Conservation (phyloP, 2,113 vertebrate species). For the Cariama cristata region DNA sequence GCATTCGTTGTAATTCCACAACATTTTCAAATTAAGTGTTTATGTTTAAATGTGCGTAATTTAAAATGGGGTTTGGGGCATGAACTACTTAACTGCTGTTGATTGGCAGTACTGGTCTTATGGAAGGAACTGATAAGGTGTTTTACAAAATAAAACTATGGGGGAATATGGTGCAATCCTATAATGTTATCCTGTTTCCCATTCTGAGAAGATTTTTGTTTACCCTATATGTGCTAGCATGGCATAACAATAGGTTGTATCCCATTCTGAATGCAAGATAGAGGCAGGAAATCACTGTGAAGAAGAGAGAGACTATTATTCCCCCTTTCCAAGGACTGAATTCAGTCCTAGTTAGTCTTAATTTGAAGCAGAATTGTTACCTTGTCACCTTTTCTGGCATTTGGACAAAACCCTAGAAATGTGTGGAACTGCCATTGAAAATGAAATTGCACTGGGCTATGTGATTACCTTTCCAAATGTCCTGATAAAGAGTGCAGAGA, state of each 20-base stretch:
- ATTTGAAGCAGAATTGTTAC: conserved; percentile 22
- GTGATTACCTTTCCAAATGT: conserved; percentile 18
- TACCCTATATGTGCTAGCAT: rapidly evolving
- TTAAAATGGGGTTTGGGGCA: background rate
- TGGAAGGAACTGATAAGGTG: background rate
- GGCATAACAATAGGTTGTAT: background rate
- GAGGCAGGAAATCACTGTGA: background rate
- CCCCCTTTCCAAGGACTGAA: background rate
- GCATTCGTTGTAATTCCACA: background rate
- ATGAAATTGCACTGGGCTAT: background rate
- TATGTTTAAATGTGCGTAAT: background rate
- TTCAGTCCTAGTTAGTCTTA: conserved; percentile 3
- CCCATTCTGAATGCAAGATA: background rate
- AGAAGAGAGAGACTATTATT: background rate
- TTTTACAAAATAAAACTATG: background rate
- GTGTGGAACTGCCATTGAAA: background rate
- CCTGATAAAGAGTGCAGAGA: background rate
- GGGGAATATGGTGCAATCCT: background rate
- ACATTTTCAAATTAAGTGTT: background rate
- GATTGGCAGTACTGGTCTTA: background rate
- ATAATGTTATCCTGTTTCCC: background rate
- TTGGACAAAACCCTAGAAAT: conserved; percentile 1
- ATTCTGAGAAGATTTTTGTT: background rate
- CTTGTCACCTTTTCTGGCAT: conserved; percentile 8
- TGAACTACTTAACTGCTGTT: background rate